Conservation (phyloP, 2,888 invertebrate genomes). For the Caradrina clavipalpis region DNA sequence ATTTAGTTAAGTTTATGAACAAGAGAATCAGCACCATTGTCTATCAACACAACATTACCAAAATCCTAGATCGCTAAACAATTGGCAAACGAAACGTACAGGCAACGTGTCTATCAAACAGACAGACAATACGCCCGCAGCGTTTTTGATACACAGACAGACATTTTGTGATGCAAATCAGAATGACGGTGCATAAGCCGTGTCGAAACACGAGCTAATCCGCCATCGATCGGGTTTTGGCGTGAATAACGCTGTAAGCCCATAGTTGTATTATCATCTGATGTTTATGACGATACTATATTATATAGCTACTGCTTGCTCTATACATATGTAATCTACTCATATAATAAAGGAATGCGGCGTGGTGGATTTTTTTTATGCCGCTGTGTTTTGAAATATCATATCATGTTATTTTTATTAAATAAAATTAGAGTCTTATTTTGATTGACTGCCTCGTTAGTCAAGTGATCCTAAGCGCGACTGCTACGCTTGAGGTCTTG, state of each 20-base stretch:
- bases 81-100: constrained; percentile 14
- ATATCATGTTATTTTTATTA: too few relatives aligned
- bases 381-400: too few relatives aligned
- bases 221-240: constrained; percentile 42
- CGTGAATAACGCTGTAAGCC: constrained; percentile 15
- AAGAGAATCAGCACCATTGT: too few relatives aligned
- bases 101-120: constrained; percentile 21
- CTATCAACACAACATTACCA: background rate
- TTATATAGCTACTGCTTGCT: too few relatives aligned
- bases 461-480: too few relatives aligned
- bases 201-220: constrained; percentile 47
- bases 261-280: background rate
- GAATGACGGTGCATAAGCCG: constrained; percentile 50
- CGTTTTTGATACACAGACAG: constrained; percentile 11
- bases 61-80: constrained; percentile 11
- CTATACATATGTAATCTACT: background rate
- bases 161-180: constrained; percentile 63
- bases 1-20: too few relatives aligned
- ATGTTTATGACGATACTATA: background rate
- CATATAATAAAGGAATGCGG: background rate
- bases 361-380: too few relatives aligned
- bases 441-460: too few relatives aligned
- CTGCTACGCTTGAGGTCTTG: too few relatives aligned
- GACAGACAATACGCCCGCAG: background rate
- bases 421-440: too few relatives aligned